These are phyloP conservation scores for Limnephilus marmoratus DNA, from an alignment of 2,888 invertebrate genomes.

Conservation along the genomic window DNA sequence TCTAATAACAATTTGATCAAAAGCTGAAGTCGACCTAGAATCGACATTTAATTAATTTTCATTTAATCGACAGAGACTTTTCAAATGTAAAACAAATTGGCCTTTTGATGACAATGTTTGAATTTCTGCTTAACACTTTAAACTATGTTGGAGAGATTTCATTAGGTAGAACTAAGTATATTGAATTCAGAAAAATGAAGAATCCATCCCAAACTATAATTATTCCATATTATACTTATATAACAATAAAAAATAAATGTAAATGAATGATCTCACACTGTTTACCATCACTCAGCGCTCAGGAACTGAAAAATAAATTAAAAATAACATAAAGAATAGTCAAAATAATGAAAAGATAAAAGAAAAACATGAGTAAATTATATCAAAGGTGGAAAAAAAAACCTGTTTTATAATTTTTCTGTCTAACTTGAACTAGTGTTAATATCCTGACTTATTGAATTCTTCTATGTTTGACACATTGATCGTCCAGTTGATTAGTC, in stretches of 20 bases:
- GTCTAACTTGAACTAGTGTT: background rate
- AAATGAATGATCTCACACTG: background rate
- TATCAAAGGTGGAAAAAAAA: background rate
- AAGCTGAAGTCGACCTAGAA: too few relatives aligned
- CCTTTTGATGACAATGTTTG: too few relatives aligned
- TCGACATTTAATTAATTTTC: too few relatives aligned
- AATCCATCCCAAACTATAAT: background rate
- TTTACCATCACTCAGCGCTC: slow-evolving; percentile 9
- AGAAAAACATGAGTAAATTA: background rate
- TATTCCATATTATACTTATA: background rate
- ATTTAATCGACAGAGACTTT: too few relatives aligned
- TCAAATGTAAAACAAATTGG: too few relatives aligned
- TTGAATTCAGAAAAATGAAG: background rate
- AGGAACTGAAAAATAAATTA: slow-evolving; percentile 9
- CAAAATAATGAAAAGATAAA: background rate
- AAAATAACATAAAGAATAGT: background rate
- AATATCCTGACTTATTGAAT: background rate
- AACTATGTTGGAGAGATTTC: background rate
- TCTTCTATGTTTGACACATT: background rate
- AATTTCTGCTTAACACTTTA: too few relatives aligned
- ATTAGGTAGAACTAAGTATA: background rate
- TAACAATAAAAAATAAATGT: slow-evolving; percentile 3
- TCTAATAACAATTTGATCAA: too few relatives aligned
- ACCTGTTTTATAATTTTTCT: background rate
- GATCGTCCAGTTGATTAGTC: too few relatives aligned